A percentile compares a stretch with the other conserved stretches of the same genome.
These are phyloP conservation scores for Sebastes taczanowskii DNA, from an alignment of 2,797 vertebrate species.

Conservation along the genomic window DNA sequence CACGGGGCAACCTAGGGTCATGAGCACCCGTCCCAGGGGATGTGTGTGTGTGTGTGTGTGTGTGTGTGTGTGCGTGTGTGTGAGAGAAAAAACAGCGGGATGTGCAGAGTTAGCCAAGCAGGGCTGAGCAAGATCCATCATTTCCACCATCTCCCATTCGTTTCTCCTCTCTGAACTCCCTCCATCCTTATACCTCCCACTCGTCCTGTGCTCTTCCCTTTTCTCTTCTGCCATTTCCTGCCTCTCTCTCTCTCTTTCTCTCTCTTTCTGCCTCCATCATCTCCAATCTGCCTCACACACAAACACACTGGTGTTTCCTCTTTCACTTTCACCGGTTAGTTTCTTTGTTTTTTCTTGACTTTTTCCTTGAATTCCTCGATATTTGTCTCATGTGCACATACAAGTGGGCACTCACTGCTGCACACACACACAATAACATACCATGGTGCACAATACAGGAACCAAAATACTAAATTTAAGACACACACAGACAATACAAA, in stretches of 20 bases:
- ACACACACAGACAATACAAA: neutral
- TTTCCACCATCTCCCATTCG: constrained; percentile 46
- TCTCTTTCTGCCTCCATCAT: neutral
- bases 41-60: constrained; percentile 11
- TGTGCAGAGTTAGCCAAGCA: constrained; percentile 49
- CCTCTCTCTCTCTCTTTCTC: neutral
- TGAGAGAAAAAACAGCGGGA: constrained; percentile 11
- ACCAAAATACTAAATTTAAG: neutral
- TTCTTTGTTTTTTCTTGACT: neutral
- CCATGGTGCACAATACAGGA: constrained; percentile 85
- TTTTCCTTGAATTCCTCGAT: neutral
- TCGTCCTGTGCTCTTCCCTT: constrained; percentile 9
- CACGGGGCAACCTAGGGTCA: constrained; percentile 72
- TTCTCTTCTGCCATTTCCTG: neutral
- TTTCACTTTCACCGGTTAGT: neutral
- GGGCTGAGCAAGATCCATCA: constrained; percentile 35
- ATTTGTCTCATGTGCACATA: constrained; percentile 65
- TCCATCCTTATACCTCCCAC: constrained; percentile 30
- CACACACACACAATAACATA: constrained; percentile 85
- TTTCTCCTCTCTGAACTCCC: constrained; percentile 45
- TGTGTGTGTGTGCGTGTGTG: neutral
- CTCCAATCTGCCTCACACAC: neutral
- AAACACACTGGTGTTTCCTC: neutral
- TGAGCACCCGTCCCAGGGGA: constrained; percentile 43
- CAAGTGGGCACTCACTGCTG: constrained; percentile 81